Percentiles rank a stretch among this genome's conserved stretches.
These are phyloP conservation scores for Pogonognathellus flavescens DNA, from an alignment of 1,140 invertebrate genomes.

Conservation along the genomic window DNA sequence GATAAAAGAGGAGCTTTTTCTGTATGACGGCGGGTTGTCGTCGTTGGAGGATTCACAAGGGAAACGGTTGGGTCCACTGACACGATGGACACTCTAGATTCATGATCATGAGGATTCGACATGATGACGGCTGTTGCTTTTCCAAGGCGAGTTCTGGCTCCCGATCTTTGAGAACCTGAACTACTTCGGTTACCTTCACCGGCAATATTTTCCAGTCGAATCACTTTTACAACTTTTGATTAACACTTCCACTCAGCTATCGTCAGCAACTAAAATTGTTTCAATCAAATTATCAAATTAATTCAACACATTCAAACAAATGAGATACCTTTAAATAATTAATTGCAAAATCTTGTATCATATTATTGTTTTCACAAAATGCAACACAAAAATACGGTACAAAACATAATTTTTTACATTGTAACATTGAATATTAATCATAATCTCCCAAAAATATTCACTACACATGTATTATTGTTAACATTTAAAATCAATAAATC, in stretches of 20 bases:
- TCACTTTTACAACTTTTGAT: constrained; percentile 51
- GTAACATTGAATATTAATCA: no score
- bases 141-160: constrained; percentile 49
- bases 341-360: no score
- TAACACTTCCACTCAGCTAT: neutral
- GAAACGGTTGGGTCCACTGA: constrained; percentile 54
- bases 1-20: constrained; percentile 73
- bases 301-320: no score
- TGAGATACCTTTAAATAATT: no score
- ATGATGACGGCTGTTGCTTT: constrained; percentile 31
- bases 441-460: no score
- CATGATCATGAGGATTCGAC: constrained; percentile 31
- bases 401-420: no score
- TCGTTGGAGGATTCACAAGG: constrained; percentile 33
- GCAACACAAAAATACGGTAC: no score
- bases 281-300: no score
- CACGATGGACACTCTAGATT: constrained; percentile 55
- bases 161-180: constrained; percentile 57
- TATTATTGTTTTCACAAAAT: no score
- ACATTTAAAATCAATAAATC: no score
- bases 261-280: no score
- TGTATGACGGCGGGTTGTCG: constrained; percentile 54
- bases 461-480: no score
- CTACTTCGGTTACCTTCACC: constrained; percentile 13
- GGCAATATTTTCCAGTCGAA: constrained; percentile 55